Percentiles rank a stretch among this genome's conserved stretches.
phyloP scores from a whole-genome alignment of 2,797 vertebrate genomes.

The Hypotaenidia philippensis region DNA sequence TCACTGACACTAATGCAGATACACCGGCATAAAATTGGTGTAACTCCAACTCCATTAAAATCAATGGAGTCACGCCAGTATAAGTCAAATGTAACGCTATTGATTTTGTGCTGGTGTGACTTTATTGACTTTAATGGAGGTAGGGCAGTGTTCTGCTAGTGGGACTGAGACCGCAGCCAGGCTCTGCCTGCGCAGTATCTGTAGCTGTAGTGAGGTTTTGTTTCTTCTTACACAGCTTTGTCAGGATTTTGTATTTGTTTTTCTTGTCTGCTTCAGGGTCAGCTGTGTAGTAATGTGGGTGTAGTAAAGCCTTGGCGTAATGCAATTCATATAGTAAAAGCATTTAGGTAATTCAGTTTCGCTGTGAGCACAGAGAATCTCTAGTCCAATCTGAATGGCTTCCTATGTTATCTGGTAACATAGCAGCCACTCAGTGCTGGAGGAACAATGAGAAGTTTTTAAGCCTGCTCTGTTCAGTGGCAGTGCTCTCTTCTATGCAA shows the following conservation, averaged over 20 bases:
- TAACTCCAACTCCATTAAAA: conserved; percentile 26
- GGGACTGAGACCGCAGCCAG: rapidly evolving
- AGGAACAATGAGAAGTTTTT: neutral
- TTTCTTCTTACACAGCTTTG: neutral
- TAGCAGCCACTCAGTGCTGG: neutral
- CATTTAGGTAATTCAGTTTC: neutral
- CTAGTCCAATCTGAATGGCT: neutral
- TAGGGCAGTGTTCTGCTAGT: neutral
- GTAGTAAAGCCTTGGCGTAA: neutral
- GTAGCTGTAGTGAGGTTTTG: neutral
- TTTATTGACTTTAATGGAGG: neutral
- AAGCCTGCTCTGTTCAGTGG: neutral
- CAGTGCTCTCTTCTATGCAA: neutral
- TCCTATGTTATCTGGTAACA: neutral
- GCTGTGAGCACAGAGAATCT: neutral
- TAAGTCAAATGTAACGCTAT: neutral
- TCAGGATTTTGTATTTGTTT: neutral
- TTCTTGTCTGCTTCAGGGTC: neutral
- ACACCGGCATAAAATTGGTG: conserved; percentile 30
- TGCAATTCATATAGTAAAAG: neutral
- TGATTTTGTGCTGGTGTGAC: conserved; percentile 44
- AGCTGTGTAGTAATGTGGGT: neutral
- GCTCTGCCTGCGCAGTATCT: neutral
- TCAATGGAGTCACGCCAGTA: neutral
- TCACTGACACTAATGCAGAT: conserved; percentile 25